Percentiles rank a stretch among this genome's conserved stretches.
These are phyloP conservation scores for Drosophila kikkawai DNA, from an alignment of 1,140 invertebrate genomes.

Conservation along the genomic window DNA sequence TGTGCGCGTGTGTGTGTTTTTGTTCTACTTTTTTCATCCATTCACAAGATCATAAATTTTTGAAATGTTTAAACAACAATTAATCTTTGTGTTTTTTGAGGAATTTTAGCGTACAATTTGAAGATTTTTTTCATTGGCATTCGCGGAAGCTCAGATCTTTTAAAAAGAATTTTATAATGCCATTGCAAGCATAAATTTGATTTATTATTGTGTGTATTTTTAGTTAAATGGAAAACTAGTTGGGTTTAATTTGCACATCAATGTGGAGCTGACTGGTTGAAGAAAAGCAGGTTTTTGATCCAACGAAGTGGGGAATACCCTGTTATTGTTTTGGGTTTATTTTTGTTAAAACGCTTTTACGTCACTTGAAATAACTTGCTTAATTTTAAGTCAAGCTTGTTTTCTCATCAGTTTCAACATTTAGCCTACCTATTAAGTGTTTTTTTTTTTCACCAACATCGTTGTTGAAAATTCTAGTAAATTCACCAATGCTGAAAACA, in stretches of 20 bases:
- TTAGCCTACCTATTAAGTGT: too few species aligned
- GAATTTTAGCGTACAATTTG: not conserved
- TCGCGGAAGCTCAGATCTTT: slow-evolving; percentile 4
- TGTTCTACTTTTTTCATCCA: slow-evolving; percentile 42
- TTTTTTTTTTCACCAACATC: too few species aligned
- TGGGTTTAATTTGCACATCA: slow-evolving; percentile 34
- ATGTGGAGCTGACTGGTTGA: not conserved
- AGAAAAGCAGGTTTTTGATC: not conserved
- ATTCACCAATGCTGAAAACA: too few species aligned
- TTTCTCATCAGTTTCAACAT: not conserved
- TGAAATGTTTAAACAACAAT: slow-evolving; percentile 47
- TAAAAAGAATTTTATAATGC: slow-evolving; percentile 15
- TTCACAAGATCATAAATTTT: slow-evolving; percentile 48
- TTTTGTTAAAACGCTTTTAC: not conserved
- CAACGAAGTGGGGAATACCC: slow-evolving; percentile 4
- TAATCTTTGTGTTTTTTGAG: slow-evolving; percentile 4
- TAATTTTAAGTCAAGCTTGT: not conserved
- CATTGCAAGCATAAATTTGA: slow-evolving; percentile 25
- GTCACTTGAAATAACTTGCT: not conserved
- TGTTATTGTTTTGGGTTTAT: not conserved
- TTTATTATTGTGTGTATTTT: slow-evolving; percentile 29
- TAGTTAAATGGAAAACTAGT: slow-evolving; percentile 30
- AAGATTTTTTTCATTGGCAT: slow-evolving; percentile 12
- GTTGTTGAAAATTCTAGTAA: too few species aligned
- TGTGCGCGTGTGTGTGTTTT: not conserved